Base-by-base conservation (phyloP, 2,113 vertebrate genomes). In the Strigops habroptila region DNA sequence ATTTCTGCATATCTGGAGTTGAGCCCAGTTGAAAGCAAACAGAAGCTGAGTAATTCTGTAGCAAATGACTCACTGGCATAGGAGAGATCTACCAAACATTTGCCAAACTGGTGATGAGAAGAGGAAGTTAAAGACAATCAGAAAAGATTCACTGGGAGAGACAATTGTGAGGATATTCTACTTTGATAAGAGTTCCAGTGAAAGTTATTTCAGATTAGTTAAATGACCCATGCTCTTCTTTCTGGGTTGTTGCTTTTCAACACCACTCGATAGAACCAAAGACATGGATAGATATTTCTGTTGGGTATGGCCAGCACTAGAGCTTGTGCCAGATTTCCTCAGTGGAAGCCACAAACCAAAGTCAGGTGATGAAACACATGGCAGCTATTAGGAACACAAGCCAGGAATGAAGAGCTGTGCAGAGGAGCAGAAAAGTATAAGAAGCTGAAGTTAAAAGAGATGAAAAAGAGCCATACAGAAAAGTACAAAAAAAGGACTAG, bases 11-110 rank as follows among this genome's bases (percentile, higher is more conserved):
- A 82, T 60, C 79, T 96, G 94, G 85, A 96, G 51, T 28, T 52
- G 4, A 91, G 91, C 90, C 94, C 84, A 88, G 68, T 12, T 81
- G 85, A 94, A 94, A 90, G 67, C 71, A 96, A 92, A 90, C 31
- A 96, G 93, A 80, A 93, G 59, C 67, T 91, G 70, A 74, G n/a
- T 90, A 86, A 90, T 85, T 96, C 87, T 91, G 68, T 55, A 46
- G 68, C 1, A 15, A 83, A 88, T 95, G 91, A 95, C 49, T 95
- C 90, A 93, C 15, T 90, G 78, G 75, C 67, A 62, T 63, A 90
- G 82, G 53, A 89, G 44, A 35, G 37, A 87, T 49, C 41, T 79
- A 92, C 48, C 19, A 87, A 52, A 82, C 33, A 79, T 88, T 94
- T 93, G 48, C 89, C 81, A 92, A 81, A 60, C 51, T 74, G 52